A percentile compares a stretch with the other conserved stretches of the same genome.
These are phyloP conservation scores for Caenorhabditis wallacei DNA, from an alignment of 2,888 invertebrate species.

Conservation along the genomic window DNA sequence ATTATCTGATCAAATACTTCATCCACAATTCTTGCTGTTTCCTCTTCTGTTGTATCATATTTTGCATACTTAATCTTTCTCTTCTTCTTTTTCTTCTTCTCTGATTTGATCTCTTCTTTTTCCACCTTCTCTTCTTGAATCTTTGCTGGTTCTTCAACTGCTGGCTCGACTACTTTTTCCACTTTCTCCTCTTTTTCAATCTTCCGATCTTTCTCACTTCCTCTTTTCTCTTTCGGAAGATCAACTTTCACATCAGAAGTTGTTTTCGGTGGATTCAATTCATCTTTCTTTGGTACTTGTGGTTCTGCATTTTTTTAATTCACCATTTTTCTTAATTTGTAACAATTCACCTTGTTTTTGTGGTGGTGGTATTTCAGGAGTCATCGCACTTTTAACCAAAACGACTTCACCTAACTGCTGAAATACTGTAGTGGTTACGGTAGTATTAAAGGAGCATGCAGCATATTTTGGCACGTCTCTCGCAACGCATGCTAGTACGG, in stretches of 20 bases:
- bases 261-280: neutral
- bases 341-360: neutral
- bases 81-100: slow-evolving; percentile 8
- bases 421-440: slow-evolving; percentile 7
- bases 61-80: neutral
- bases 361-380: slow-evolving; percentile 1
- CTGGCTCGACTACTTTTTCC: neutral
- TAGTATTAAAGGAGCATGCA: slow-evolving; percentile 9
- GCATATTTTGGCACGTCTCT: neutral
- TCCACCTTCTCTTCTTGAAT: neutral
- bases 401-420: slow-evolving; percentile 45
- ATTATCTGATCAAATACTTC: neutral
- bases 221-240: slow-evolving; percentile 16
- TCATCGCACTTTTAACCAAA: slow-evolving; percentile 8
- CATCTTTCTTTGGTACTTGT: slow-evolving; percentile 10
- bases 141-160: neutral
- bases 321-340: too few species aligned
- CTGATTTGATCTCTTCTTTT: slow-evolving; percentile 7
- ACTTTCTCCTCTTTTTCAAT: slow-evolving; percentile 10
- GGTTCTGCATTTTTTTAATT: neutral
- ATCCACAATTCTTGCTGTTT: neutral
- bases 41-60: neutral
- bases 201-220: slow-evolving; percentile 18
- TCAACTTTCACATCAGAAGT: slow-evolving; percentile 15
- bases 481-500: neutral